phyloP scores from a whole-genome alignment of 2,113 vertebrate genomes.

The Cacatua alba region DNA sequence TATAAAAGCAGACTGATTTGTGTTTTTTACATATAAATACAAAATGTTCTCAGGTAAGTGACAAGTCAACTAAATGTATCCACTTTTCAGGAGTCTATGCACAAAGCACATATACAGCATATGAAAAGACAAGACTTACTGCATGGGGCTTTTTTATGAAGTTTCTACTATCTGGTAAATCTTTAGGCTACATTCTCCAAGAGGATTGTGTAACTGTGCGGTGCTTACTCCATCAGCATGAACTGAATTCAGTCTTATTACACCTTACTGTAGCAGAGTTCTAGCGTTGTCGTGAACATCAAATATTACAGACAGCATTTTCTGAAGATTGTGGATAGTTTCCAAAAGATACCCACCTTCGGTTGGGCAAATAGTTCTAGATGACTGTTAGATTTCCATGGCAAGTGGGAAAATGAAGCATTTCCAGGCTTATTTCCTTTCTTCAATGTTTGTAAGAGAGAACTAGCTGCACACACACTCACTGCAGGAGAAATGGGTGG shows the following conservation, averaged over 20 bases:
- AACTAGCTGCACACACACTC: neutral
- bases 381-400: neutral
- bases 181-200: neutral
- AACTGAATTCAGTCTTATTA: neutral
- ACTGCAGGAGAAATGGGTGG: neutral
- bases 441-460: neutral
- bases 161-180: neutral
- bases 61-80: neutral
- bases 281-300: neutral
- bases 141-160: neutral
- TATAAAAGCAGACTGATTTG: neutral
- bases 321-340: neutral
- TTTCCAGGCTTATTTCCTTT: neutral
- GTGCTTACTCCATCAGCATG: neutral
- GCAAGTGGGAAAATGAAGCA: neutral
- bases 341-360: neutral
- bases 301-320: neutral
- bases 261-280: neutral
- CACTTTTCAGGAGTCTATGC: neutral
- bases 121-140: neutral
- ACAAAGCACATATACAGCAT: neutral
- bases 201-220: neutral
- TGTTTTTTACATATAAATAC: neutral
- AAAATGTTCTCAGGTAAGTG: neutral
- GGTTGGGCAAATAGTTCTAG: neutral